A percentile compares a stretch with the other conserved stretches of the same genome.
Evolutionary conservation across 2,113 vertebrate genomes (phyloP).

Genomic region (Epinephelus lanceolatus): DNA sequence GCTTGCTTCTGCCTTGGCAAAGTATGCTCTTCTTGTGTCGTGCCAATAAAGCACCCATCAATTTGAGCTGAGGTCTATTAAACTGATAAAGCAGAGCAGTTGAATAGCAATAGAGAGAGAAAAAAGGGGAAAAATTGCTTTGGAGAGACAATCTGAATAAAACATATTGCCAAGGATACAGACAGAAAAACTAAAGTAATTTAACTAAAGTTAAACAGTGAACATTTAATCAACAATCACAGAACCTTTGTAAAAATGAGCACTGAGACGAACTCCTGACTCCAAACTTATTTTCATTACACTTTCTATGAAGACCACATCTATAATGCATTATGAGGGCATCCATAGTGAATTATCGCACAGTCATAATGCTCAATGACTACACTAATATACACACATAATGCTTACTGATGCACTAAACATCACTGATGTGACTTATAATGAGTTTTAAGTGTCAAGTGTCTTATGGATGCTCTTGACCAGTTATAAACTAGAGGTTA

Average conservation of each 20-base stretch:
- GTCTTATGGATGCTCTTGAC: no score
- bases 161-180: constrained; percentile 2
- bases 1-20: constrained; percentile 33
- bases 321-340: no score
- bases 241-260: not conserved
- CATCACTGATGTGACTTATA: no score
- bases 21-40: constrained; percentile 7
- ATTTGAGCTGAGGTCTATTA: constrained; percentile 35
- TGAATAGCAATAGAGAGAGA: constrained; percentile 17
- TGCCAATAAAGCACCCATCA: constrained; percentile 49
- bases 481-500: no score
- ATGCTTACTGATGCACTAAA: no score
- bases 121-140: constrained; percentile 5
- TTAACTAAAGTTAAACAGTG: not conserved
- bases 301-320: no score
- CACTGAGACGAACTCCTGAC: not conserved
- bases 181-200: not conserved
- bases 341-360: no score
- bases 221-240: constrained; percentile 13
- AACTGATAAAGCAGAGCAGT: constrained; percentile 38
- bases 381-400: no score
- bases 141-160: constrained; percentile 7
- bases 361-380: no score
- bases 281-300: no score
- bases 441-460: no score